Base-by-base conservation (phyloP, 2,113 vertebrate species). In the Plecotus auritus region DNA sequence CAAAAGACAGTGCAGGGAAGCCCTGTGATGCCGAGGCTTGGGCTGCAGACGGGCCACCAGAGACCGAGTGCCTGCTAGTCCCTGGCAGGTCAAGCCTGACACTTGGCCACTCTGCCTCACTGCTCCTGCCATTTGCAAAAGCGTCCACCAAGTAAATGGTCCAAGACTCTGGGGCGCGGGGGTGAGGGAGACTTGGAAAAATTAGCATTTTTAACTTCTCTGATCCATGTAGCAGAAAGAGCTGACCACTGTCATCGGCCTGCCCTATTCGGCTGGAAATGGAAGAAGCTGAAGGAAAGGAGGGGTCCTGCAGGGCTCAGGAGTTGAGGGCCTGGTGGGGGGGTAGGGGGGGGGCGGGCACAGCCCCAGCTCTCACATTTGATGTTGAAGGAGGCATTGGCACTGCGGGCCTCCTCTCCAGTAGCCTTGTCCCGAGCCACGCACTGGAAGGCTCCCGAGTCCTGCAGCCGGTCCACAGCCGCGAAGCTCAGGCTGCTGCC, bases 381-480 rank as follows among this genome's bases (percentile, higher is more conserved):
- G 97, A 99, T 99, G 92, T 99, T 99, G 98, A 99, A 99, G 85
- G 99, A 99, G 0, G 99, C 99, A 0, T 99, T 99, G 95, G 98
- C 98, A 23, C 99, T 99, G 80, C 69, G 98, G 7, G 97, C 98
- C 64, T 97, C 95, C 95, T 99, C 99, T 89, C 98, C 98, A 0
- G 97, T 98, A 72, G 56, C 67, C 0, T 51, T 0, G 35, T 99
- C 98, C 76, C 78, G 92, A 0, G 98, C 99, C 67, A 99, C 98
- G 1, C 99, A 99, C 97, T 99, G 99, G 78, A 99, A 99, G 97
- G 93, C 98, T 0, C 99, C 99, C 0, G 98, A 98, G 89, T 99
- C 99, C 88, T 99, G 97, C 80, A 66, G 98, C 72, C 99, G 98
- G 51, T 99, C 99, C 32, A 99, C 98, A 0, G 99, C 98, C 0